phyloP scores from a whole-genome alignment of 2,797 vertebrate genomes.

The Myotis planiceps region DNA sequence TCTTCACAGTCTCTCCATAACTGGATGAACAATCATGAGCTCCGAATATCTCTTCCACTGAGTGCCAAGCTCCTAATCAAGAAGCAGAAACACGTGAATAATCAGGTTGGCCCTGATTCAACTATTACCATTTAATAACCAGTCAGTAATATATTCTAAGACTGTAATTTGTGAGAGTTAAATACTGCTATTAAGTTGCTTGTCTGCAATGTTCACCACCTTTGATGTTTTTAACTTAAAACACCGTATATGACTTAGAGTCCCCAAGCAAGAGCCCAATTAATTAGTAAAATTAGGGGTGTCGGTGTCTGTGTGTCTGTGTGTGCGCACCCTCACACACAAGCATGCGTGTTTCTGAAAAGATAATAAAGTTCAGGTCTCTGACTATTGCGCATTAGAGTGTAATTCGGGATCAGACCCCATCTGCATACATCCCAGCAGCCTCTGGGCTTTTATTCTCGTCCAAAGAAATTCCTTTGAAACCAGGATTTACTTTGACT shows the following conservation, averaged over 20 bases:
- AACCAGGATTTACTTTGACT: constrained; percentile 35
- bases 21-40: neutral
- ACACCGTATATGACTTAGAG: neutral
- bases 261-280: constrained; percentile 44
- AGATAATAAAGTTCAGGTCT: constrained; percentile 48
- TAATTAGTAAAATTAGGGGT: constrained; percentile 60
- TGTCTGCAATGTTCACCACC: neutral
- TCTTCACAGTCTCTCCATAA: neutral
- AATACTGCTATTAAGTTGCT: constrained; percentile 55
- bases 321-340: neutral
- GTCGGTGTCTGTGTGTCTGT: neutral
- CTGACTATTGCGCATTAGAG: neutral
- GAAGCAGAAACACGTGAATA: constrained; percentile 49
- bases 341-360: neutral
- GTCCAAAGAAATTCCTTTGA: constrained; percentile 60
- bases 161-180: constrained; percentile 51
- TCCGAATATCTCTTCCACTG: neutral
- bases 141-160: constrained; percentile 39
- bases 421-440: constrained; percentile 56
- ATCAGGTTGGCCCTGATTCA: constrained; percentile 40
- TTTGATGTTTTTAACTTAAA: constrained; percentile 60
- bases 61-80: neutral
- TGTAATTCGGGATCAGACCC: constrained; percentile 35
- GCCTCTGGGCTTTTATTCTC: constrained; percentile 31
- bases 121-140: constrained; percentile 48